Evolutionary conservation across 1,140 invertebrate genomes (phyloP).

Genomic region (Drosophila gunungcola): DNA sequence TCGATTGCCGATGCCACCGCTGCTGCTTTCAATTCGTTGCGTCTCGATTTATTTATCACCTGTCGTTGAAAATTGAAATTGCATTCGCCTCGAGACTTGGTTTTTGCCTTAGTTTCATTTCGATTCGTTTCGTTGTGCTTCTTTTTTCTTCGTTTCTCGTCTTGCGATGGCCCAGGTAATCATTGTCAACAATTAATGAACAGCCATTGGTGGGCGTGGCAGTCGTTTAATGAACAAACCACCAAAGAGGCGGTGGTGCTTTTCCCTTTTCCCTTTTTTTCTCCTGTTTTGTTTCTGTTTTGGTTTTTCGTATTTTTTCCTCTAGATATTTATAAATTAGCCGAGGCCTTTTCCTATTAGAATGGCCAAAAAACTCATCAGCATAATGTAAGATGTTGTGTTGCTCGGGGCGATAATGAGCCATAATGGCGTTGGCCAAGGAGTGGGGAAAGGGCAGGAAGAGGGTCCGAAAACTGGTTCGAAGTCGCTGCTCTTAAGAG

Average conservation of each 20-base stretch:
- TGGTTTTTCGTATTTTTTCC: neutral
- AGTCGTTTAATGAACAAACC: slow-evolving; percentile 70
- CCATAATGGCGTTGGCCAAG: slow-evolving; percentile 77
- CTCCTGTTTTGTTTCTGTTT: neutral
- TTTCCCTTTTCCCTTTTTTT: slow-evolving; percentile 2
- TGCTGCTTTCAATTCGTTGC: slow-evolving; percentile 71
- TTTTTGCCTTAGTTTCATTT: slow-evolving; percentile 39
- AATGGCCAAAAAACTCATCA: slow-evolving; percentile 78
- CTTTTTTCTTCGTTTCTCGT: slow-evolving; percentile 18
- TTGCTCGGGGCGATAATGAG: slow-evolving; percentile 84
- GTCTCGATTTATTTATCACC: slow-evolving; percentile 84
- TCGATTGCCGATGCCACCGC: slow-evolving; percentile 69
- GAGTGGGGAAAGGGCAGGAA: slow-evolving; percentile 7
- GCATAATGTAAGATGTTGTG: slow-evolving; percentile 82
- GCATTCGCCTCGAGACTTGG: slow-evolving; percentile 60
- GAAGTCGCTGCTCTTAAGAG: slow-evolving; percentile 56
- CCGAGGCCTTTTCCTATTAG: slow-evolving; percentile 72
- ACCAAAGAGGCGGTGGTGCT: slow-evolving; percentile 27
- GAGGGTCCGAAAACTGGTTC: slow-evolving; percentile 48
- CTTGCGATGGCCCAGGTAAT: slow-evolving; percentile 61
- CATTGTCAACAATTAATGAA: slow-evolving; percentile 83
- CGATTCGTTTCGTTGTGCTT: slow-evolving; percentile 22
- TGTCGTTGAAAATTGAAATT: slow-evolving; percentile 84
- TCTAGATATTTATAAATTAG: slow-evolving; percentile 51
- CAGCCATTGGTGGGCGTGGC: slow-evolving; percentile 69